Evolutionary conservation across 2,888 invertebrate species (phyloP).

Genomic region (Drosophila algonquin): DNA sequence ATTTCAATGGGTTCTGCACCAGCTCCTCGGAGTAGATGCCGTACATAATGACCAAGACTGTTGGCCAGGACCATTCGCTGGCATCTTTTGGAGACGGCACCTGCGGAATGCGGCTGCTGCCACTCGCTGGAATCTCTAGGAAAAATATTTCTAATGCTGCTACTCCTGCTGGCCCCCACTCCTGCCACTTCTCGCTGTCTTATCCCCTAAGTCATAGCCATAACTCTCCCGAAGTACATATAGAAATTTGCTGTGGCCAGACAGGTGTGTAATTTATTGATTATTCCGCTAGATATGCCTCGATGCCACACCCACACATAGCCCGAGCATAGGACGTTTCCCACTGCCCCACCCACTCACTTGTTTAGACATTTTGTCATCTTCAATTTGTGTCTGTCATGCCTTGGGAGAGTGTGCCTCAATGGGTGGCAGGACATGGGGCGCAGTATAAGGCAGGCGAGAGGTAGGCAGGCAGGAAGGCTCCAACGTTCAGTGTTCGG

Average conservation of each 20-base stretch:
- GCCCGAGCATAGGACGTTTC: not conserved
- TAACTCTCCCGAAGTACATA: slow-evolving; percentile 51
- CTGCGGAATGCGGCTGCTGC: slow-evolving; percentile 67
- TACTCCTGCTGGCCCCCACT: slow-evolving; percentile 3
- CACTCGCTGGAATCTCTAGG: slow-evolving; percentile 72
- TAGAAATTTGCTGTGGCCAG: slow-evolving; percentile 76
- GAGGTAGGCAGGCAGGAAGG: slow-evolving; percentile 5
- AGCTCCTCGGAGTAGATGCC: not conserved
- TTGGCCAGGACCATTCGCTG: slow-evolving; percentile 16
- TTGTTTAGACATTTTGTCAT: slow-evolving; percentile 81
- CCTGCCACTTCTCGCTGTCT: slow-evolving; percentile 42
- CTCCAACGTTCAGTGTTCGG: slow-evolving; percentile 20
- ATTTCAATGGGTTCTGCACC: not conserved
- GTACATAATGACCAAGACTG: slow-evolving; percentile 18
- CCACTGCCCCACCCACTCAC: slow-evolving; percentile 37
- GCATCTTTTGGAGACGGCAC: slow-evolving; percentile 50
- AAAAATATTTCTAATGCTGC: slow-evolving; percentile 70
- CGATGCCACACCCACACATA: slow-evolving; percentile 35
- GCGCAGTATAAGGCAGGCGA: not conserved
- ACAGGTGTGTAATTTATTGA: slow-evolving; percentile 84
- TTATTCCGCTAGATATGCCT: slow-evolving; percentile 78
- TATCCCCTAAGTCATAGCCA: slow-evolving; percentile 53
- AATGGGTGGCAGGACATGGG: slow-evolving; percentile 20
- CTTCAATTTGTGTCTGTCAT: slow-evolving; percentile 81
- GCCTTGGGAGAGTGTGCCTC: slow-evolving; percentile 40